A percentile compares a stretch with the other conserved stretches of the same genome.
Conservation (phyloP, 2,888 invertebrate species). For the Tridacna crocea region DNA sequence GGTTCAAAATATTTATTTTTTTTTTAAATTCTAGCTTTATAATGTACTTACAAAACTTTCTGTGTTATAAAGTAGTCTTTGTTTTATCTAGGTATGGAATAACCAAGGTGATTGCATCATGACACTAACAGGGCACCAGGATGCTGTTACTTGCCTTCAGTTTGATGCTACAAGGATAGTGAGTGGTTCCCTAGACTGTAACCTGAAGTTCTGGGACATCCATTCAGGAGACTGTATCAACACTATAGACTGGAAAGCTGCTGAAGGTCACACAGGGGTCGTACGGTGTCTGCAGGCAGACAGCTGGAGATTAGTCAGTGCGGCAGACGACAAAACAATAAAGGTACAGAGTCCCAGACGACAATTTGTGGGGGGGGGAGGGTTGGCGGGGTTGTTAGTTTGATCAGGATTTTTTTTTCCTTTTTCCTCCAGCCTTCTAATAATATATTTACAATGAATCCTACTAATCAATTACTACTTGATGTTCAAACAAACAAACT, state of each 20-base stretch:
- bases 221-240: slow-evolving; percentile 84
- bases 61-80: background rate
- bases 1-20: no score
- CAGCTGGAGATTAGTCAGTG: slow-evolving; percentile 86
- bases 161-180: slow-evolving; percentile 85
- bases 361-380: no score
- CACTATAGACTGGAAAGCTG: slow-evolving; percentile 86
- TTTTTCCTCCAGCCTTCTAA: no score
- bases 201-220: slow-evolving; percentile 85
- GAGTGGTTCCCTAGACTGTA: slow-evolving; percentile 85
- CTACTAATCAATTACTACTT: no score
- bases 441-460: no score
- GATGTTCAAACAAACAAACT: no score
- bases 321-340: slow-evolving; percentile 86
- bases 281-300: slow-evolving; percentile 86
- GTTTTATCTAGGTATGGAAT: slow-evolving; percentile 84
- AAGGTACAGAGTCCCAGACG: slow-evolving; percentile 80
- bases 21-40: no score
- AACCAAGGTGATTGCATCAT: slow-evolving; percentile 83
- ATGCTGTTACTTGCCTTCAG: slow-evolving; percentile 86
- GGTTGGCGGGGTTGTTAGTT: no score
- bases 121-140: slow-evolving; percentile 85
- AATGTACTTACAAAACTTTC: no score
- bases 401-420: no score
- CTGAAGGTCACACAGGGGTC: slow-evolving; percentile 86